Evolutionary conservation across 2,888 invertebrate species (phyloP), one percentile per base, ranked within the genome.

Genomic region (Auanema freiburgensis): DNA sequence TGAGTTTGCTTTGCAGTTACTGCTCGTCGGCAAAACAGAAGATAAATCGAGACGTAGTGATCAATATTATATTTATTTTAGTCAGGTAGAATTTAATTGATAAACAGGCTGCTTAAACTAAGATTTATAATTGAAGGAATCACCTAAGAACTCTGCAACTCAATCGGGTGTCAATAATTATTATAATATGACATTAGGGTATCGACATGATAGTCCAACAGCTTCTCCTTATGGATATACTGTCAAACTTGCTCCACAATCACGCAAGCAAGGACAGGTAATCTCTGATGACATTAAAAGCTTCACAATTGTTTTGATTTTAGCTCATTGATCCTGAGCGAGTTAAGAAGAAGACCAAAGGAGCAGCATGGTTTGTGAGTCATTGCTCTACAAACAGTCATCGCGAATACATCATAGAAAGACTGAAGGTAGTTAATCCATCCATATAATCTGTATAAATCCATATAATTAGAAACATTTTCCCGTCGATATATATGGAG

Each of bases 181-280:
- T 21, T 68, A 75, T 61, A 81, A 82, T 57, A 73, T 81, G 69
- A 76, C 79, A 2, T 62, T 82, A 3, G 80, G 82, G 5, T 82
- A 72, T 49, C 72, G 82, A 16, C 80, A 80, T 46, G 82, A 83
- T 58, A 71, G 80, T 0, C 68, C 76, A 14, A 74, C 72, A 14
- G 71, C 79, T 18, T 79, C 78, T 24, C 82, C 82, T 8, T 82
- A 82, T 63, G 82, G 81, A 23, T 82, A 81, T 63, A 72, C 80
- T 6, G 80, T 79, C 10, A 72, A 74, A 64, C 57, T 79, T 62
- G 79, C 77, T 10, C 63, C 66, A 5, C 57, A 74, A 24, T 66
- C 68, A 1, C 51, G 51, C 33, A 18, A 21, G 21, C 52, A 18
- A 16, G 65, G 59, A 50, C 33, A 44, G 42, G 67, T 66, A 12